phyloP scores from a whole-genome alignment of 2,797 vertebrate species.

The Octomys mimax region DNA sequence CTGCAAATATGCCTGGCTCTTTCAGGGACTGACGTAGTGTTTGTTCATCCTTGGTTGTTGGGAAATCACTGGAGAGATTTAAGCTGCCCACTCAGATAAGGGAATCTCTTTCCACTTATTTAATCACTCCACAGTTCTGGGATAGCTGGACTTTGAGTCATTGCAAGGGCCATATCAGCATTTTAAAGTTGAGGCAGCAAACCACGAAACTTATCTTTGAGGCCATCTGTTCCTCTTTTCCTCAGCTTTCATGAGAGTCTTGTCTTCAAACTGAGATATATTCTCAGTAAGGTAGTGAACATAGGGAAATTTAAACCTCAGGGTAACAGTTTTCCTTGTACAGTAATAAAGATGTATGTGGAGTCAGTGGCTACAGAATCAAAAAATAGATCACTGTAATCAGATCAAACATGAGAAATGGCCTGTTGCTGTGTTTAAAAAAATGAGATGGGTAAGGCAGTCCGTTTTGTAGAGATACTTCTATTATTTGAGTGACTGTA shows the following conservation, averaged over 20 bases:
- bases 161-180: background rate
- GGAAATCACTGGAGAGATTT: conserved; percentile 55
- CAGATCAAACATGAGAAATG: conserved; percentile 86
- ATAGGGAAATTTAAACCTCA: conserved; percentile 74
- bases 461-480: conserved; percentile 57
- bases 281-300: conserved; percentile 69
- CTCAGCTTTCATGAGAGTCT: conserved; percentile 45
- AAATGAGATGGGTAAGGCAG: conserved; percentile 82
- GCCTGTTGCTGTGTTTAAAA: conserved; percentile 84
- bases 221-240: conserved; percentile 5
- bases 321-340: conserved; percentile 75
- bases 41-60: conserved; percentile 66
- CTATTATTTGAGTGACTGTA: conserved; percentile 48
- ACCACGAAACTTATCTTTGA: conserved; percentile 55
- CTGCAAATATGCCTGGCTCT: background rate
- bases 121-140: conserved; percentile 35
- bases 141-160: conserved; percentile 65
- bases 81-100: conserved; percentile 62
- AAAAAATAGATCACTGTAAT: conserved; percentile 88
- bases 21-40: conserved; percentile 56
- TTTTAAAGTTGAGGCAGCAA: conserved; percentile 3
- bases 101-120: conserved; percentile 57
- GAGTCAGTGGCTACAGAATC: conserved; percentile 83
- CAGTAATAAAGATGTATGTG: conserved; percentile 84
- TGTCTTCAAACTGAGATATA: conserved; percentile 55